Percentiles rank a stretch among this genome's conserved stretches.
phyloP scores from a whole-genome alignment of 2,113 vertebrate species.

The Talpa occidentalis region DNA sequence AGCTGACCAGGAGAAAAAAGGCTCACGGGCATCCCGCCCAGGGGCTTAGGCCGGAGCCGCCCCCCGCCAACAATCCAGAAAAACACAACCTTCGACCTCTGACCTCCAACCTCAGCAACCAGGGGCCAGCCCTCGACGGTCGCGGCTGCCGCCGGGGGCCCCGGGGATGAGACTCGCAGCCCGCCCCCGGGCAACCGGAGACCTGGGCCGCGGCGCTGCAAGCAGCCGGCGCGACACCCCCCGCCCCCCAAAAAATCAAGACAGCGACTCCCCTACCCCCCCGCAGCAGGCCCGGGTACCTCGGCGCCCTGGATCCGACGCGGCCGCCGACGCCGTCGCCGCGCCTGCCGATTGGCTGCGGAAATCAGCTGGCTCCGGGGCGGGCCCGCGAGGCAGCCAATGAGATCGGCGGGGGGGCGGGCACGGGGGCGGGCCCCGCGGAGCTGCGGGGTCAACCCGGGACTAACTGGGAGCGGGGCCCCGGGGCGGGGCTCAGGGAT shows the following conservation, averaged over 20 bases:
- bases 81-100: background rate
- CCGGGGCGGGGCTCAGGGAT: rapidly evolving
- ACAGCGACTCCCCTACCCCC: background rate
- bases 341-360: conserved; percentile 41
- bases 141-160: background rate
- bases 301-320: background rate
- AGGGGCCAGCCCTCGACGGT: background rate
- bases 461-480: rapidly evolving
- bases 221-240: rapidly evolving
- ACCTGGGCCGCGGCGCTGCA: rapidly evolving
- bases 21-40: background rate
- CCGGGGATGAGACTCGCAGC: no score
- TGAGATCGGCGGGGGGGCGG: rapidly evolving
- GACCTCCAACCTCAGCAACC: background rate
- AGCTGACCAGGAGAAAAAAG: background rate
- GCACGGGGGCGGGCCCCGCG: rapidly evolving
- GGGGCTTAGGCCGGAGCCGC: background rate
- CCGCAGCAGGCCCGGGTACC: background rate
- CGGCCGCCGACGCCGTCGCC: background rate
- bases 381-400: conserved; percentile 15
- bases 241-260: no score
- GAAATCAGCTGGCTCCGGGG: background rate
- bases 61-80: background rate
- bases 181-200: background rate
- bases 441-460: background rate